Conservation (phyloP, 2,888 invertebrate genomes). For the Ceratothoa steindachneri region DNA sequence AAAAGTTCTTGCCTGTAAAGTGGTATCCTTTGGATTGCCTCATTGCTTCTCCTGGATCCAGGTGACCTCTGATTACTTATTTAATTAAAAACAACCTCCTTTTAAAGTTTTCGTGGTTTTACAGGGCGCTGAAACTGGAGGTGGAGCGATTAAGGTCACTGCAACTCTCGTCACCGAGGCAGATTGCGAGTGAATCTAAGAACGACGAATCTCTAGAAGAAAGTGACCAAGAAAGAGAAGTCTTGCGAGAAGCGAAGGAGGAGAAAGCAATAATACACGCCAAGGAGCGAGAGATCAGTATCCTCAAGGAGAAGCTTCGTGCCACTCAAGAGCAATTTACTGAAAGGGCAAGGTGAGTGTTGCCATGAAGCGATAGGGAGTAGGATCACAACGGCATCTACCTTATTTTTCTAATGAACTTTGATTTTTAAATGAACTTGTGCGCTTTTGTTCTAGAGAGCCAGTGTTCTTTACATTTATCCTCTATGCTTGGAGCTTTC, state of each 20-base stretch:
- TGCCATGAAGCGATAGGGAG: not conserved
- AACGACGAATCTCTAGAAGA: constrained; percentile 52
- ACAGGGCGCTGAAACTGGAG: constrained; percentile 63
- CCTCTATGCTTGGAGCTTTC: too few relatives aligned
- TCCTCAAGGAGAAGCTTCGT: constrained; percentile 60
- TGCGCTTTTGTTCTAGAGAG: too few relatives aligned
- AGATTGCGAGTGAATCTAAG: not conserved
- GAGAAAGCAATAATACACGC: constrained; percentile 50
- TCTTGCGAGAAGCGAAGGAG: constrained; percentile 58
- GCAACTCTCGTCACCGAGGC: constrained; percentile 50
- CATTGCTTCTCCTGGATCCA: too few relatives aligned
- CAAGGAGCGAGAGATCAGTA: constrained; percentile 60
- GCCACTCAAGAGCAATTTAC: constrained; percentile 62
- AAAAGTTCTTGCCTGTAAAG: too few relatives aligned
- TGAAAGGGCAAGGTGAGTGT: constrained; percentile 59
- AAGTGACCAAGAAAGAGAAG: constrained; percentile 64
- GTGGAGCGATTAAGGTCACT: constrained; percentile 64
- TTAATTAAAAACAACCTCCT: not conserved
- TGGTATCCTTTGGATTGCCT: too few relatives aligned
- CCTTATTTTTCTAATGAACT: too few relatives aligned
- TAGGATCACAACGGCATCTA: constrained; percentile 41
- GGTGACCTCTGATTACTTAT: too few relatives aligned
- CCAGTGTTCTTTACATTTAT: too few relatives aligned
- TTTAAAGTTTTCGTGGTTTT: not conserved
- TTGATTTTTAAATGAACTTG: too few relatives aligned